Evolutionary conservation across 2,888 invertebrate genomes (phyloP).

Genomic region (Sesamia inferens): DNA sequence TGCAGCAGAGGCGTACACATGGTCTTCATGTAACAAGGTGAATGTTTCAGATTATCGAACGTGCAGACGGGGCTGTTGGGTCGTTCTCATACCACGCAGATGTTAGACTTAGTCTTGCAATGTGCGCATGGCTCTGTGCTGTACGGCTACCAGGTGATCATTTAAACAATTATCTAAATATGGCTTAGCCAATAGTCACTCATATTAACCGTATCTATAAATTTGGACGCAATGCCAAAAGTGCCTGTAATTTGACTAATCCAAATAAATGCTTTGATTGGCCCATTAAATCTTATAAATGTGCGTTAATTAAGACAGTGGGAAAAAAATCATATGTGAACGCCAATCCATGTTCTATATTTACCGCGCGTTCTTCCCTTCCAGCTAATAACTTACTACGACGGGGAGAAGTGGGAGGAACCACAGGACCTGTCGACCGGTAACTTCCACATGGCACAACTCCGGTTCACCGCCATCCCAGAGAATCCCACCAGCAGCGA

Average conservation of each 20-base stretch:
- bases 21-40: neutral
- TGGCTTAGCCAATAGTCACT: neutral
- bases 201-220: neutral
- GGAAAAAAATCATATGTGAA: no score
- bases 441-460: conserved; percentile 70
- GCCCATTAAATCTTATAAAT: no score
- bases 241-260: no score
- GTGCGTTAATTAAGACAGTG: no score
- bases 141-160: conserved; percentile 73
- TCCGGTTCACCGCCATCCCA: conserved; percentile 70
- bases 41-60: conserved; percentile 54
- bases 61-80: conserved; percentile 24
- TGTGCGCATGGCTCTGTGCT: conserved; percentile 67
- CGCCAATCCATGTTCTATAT: no score
- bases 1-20: neutral
- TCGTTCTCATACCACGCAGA: conserved; percentile 49
- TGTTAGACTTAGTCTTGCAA: conserved; percentile 72
- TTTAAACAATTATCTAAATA: neutral
- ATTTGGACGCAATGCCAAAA: no score
- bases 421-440: conserved; percentile 70
- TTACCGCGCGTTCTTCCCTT: conserved; percentile 29
- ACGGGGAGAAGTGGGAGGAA: conserved; percentile 71
- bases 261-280: no score
- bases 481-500: conserved; percentile 65
- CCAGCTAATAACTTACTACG: conserved; percentile 77